Evolutionary conservation across 2,888 invertebrate genomes (phyloP), one percentile per base, ranked within the genome.

Genomic region (Synergus itoensis): DNA sequence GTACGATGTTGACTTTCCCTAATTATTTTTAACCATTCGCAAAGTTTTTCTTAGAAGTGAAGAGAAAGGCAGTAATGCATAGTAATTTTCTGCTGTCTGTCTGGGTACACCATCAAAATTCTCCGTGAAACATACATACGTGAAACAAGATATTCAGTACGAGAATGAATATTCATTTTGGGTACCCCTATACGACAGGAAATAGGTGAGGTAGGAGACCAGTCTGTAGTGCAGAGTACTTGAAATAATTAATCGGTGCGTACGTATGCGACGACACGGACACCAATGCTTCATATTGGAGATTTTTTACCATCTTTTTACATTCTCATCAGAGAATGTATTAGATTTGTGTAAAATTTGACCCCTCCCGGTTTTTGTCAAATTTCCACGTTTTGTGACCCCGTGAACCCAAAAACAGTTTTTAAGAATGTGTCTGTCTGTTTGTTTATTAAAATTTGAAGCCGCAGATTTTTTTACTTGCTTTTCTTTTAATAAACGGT

Each of bases 161-260:
- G 45, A 65, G 67, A 60, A 83, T 83, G 83, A 83, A 83, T 83
- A 83, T 83, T 83, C 81, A 83, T 83, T 81, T 78, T 16, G 43
- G 64, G 69, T 75, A 76, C 76, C 48, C 75, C 76, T 62, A 41
- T 62, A 41, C 48, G 78, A 78, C 65, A 36, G 77, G 64, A 48
- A 41, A 45, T 45, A 62, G 77, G 63, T 76, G 62, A 64, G 67
- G 67, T 67, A 36, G 36, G 14, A 53, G 80, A 79, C 79, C 80
- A 82, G 79, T 82, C 80, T 79, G 78, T 65, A 78, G 80, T 79
- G 82, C 78, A 78, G 77, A 83, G 80, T 81, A 85, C 88, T 87
- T 86, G 84, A 87, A 88, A 86, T 90, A 89, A 90, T 90, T 88
- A 89, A 90, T 89, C 86, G 86, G 86, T 86, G 85, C 84, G 80